Percentiles rank a stretch among this genome's conserved stretches.
Evolutionary conservation across 1,140 invertebrate species (phyloP).

Genomic region (Drosophila pseudoobscura): DNA sequence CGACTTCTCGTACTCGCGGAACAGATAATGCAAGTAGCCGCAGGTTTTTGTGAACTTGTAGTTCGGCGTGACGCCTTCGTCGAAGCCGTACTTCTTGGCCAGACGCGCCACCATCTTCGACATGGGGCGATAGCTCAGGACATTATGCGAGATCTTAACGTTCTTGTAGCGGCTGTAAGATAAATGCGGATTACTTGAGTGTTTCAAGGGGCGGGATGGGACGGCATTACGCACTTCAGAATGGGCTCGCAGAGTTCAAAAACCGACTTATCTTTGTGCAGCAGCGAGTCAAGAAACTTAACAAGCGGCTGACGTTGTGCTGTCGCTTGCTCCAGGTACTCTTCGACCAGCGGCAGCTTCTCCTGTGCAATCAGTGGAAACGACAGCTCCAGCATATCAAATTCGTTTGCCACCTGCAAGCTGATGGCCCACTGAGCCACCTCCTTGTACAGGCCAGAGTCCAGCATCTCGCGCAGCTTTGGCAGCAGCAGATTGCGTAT

Average conservation of each 20-base stretch:
- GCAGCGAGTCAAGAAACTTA: constrained; percentile 86
- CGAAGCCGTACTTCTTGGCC: constrained; percentile 85
- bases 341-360: constrained; percentile 87
- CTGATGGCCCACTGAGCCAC: constrained; percentile 70
- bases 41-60: constrained; percentile 85
- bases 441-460: constrained; percentile 86
- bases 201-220: neutral
- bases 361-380: constrained; percentile 89
- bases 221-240: constrained; percentile 79
- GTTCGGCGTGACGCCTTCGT: constrained; percentile 85
- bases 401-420: constrained; percentile 82
- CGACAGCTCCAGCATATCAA: constrained; percentile 86
- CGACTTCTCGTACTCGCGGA: constrained; percentile 86
- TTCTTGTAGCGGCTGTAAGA: constrained; percentile 55
- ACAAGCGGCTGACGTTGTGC: constrained; percentile 86
- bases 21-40: constrained; percentile 87
- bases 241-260: constrained; percentile 80
- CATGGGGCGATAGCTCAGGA: constrained; percentile 85
- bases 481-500: constrained; percentile 85
- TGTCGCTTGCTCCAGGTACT: constrained; percentile 85
- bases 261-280: constrained; percentile 83
- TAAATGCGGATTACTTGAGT: neutral
- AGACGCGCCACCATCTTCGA: constrained; percentile 86
- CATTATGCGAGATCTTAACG: constrained; percentile 80
- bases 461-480: constrained; percentile 84